Conservation (phyloP, 2,888 invertebrate genomes). For the Drosophila parthenogenetica region DNA sequence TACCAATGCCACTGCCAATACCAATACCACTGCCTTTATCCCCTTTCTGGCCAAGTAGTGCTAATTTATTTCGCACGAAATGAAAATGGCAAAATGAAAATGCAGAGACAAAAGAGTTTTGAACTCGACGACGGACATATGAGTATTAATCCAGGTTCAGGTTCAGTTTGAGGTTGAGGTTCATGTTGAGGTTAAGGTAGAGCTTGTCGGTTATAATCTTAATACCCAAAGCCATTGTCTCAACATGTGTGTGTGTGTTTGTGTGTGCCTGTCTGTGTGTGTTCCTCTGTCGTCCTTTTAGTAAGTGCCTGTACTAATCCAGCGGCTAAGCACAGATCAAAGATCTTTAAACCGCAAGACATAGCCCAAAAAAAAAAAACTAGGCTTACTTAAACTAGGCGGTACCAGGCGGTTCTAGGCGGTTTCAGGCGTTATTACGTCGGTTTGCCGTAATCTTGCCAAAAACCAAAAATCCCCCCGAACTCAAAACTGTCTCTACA, state of each 20-base stretch:
- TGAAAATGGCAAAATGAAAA: conserved; percentile 1
- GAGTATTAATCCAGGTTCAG: conserved; percentile 70
- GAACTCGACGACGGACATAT: conserved; percentile 45
- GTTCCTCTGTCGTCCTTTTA: conserved; percentile 44
- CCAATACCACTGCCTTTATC: conserved; percentile 7
- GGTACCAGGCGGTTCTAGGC: conserved; percentile 34
- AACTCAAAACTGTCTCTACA: neutral
- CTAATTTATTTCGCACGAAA: conserved; percentile 73
- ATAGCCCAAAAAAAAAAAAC: conserved; percentile 18
- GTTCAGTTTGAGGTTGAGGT: conserved; percentile 13
- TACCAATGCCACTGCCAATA: conserved; percentile 16
- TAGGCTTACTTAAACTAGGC: conserved; percentile 29
- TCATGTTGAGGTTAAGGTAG: conserved; percentile 34
- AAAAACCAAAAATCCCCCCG: conserved; percentile 1
- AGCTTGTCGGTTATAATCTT: conserved; percentile 50
- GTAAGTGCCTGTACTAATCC: conserved; percentile 72
- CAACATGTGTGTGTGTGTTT: conserved; percentile 24
- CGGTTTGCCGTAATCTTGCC: conserved; percentile 51
- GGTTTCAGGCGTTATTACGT: conserved; percentile 34
- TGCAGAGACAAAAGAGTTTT: conserved; percentile 54
- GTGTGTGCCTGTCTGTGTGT: conserved; percentile 17
- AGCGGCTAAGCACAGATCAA: conserved; percentile 76
- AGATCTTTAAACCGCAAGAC: conserved; percentile 74
- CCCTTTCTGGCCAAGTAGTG: conserved; percentile 34
- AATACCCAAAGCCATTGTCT: conserved; percentile 53